Evolutionary conservation across 2,888 invertebrate species (phyloP), one percentile per base, ranked within the genome.

Genomic region (Agrotis puta): DNA sequence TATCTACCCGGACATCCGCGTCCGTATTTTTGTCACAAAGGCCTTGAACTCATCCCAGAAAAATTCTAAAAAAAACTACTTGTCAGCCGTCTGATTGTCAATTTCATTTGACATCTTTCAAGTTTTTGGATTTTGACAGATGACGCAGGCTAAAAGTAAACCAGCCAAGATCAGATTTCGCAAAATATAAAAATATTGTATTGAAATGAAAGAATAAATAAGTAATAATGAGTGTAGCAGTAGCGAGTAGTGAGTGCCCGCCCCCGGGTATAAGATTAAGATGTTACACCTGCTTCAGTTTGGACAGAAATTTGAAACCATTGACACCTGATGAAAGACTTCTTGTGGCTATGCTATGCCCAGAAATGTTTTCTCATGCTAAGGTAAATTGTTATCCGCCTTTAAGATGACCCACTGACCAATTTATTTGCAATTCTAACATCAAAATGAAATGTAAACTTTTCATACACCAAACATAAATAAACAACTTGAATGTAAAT

Each of bases 261-360:
- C 13, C 58, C 13, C 27, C 43, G 27, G 50, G 43, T 50, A 20
- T 45, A 5, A 70, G 45, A 16, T 64, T 73, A 64, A 71, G 48
- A 56, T 71, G 71, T 64, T 33, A 48, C 54, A 64, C 73, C 27
- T 71, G 71, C 27, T 43, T 72, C 27, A 43, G 73, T 16, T 43
- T 64, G 39, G 64, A 48, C 16, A 63, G 73, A 22, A 54, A 72
- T 20, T 54, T 71, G 48, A 64, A 43, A 43, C 54, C 56, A 16
- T 22, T 71, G 27, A 27, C n/a, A 27, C 4, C 16, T n/a, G 27
- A 72, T 13, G 48, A 72, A 43, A 56, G 43, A 33, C n/a, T 27
- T 64, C 2, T 71, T 56, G 50, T 73, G 54, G 11, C 13, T 64
- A 4, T 45, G 64, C n/a, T 71, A 43, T 73, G 64, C 50, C 71